A percentile compares a stretch with the other conserved stretches of the same genome.
These are phyloP conservation scores for Amblyraja radiata DNA, from an alignment of 2,797 vertebrate genomes.

Conservation along the genomic window DNA sequence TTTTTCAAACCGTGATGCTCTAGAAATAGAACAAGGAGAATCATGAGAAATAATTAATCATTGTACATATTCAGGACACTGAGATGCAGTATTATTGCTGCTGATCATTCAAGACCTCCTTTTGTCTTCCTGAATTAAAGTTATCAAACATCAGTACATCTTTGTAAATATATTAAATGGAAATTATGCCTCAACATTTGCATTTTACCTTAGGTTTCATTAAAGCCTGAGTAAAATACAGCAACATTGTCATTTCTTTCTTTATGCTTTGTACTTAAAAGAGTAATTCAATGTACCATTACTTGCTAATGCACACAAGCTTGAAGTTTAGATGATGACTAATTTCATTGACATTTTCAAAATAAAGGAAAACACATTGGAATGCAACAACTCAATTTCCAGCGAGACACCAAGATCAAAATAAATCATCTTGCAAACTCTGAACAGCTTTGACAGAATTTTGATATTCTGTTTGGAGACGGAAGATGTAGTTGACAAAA, in stretches of 20 bases:
- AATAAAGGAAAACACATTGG: not conserved
- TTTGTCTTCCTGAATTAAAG: not conserved
- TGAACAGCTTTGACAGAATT: not conserved
- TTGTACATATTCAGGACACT: not conserved
- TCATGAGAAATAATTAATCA: not conserved
- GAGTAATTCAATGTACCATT: too few relatives aligned
- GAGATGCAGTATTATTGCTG: not conserved
- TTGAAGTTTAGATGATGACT: not conserved
- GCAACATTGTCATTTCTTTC: not conserved
- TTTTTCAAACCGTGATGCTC: conserved; percentile 1
- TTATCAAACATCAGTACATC: not conserved
- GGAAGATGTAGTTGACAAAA: too few relatives aligned
- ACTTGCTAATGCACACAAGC: not conserved
- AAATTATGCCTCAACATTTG: not conserved
- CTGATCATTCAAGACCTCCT: not conserved
- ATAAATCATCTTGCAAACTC: not conserved
- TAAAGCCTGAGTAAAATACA: not conserved
- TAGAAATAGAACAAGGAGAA: not conserved
- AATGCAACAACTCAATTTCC: not conserved
- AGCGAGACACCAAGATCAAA: not conserved
- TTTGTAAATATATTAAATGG: not conserved
- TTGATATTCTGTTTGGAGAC: not conserved
- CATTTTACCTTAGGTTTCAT: not conserved
- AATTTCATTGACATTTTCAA: not conserved
- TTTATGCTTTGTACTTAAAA: not conserved